Percentiles rank a stretch among this genome's conserved stretches.
Conservation (phyloP, 2,888 invertebrate genomes). For the Cosmorhoe ocellata region DNA sequence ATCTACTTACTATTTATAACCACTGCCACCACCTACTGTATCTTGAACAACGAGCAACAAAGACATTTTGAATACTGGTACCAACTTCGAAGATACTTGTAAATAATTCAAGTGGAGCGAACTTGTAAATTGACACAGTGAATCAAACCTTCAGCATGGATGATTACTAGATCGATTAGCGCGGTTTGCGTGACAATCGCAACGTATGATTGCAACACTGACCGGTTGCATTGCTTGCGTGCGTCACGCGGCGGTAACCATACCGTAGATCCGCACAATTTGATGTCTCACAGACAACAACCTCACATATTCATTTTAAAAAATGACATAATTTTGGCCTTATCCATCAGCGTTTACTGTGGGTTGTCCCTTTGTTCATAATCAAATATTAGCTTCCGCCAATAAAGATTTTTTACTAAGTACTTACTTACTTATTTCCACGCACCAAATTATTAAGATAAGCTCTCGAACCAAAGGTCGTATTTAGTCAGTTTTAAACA, state of each 20-base stretch:
- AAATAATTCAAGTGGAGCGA: slow-evolving; percentile 8
- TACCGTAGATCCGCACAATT: slow-evolving; percentile 61
- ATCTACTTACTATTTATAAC: slow-evolving; percentile 44
- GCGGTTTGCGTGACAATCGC: slow-evolving; percentile 57
- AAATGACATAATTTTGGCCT: slow-evolving; percentile 14
- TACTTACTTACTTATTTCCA: neutral
- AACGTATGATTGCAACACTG: slow-evolving; percentile 56
- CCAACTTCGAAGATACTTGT: slow-evolving; percentile 5
- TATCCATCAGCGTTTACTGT: neutral
- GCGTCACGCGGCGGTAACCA: slow-evolving; percentile 59
- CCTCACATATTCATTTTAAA: slow-evolving; percentile 12
- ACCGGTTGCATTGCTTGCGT: slow-evolving; percentile 59
- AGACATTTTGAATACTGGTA: slow-evolving; percentile 10
- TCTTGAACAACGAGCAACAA: slow-evolving; percentile 12
- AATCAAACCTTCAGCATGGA: slow-evolving; percentile 35
- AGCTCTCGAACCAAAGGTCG: no score
- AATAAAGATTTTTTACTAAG: no score
- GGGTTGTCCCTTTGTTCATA: slow-evolving; percentile 9
- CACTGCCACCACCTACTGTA: slow-evolving; percentile 25
- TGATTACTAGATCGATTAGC: slow-evolving; percentile 45
- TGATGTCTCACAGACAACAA: slow-evolving; percentile 48
- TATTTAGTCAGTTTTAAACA: neutral
- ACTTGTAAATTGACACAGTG: slow-evolving; percentile 27
- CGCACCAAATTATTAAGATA: no score
- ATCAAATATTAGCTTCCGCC: slow-evolving; percentile 8